A percentile compares a stretch with the other conserved stretches of the same genome.
Evolutionary conservation across 1,140 invertebrate genomes (phyloP).

Genomic region (Caenorhabditis elegans): DNA sequence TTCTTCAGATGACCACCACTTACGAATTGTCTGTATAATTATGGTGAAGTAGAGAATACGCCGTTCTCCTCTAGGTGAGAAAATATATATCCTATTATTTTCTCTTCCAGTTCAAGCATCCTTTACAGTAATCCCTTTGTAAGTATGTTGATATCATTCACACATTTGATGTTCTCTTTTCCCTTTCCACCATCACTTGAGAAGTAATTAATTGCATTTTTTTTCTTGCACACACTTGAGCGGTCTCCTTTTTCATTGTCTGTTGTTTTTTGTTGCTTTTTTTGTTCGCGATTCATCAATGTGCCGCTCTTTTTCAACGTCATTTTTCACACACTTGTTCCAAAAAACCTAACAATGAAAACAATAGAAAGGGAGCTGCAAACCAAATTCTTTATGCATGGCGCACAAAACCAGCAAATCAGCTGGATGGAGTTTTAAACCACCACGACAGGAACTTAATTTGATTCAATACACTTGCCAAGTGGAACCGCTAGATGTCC

Average conservation of each 20-base stretch:
- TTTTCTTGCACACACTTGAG: not conserved
- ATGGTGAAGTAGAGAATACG: not conserved
- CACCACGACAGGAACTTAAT: slow-evolving; percentile 1
- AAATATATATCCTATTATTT: not conserved
- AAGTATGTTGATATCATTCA: slow-evolving; percentile 16
- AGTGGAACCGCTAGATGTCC: slow-evolving; percentile 20
- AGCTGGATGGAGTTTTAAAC: slow-evolving; percentile 41
- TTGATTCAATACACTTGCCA: slow-evolving; percentile 36
- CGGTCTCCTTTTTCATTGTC: not conserved
- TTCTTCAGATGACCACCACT: slow-evolving; percentile 10
- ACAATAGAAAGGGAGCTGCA: not conserved
- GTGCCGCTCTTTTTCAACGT: slow-evolving; percentile 17
- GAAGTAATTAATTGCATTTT: slow-evolving; percentile 4
- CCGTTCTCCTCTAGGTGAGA: not conserved
- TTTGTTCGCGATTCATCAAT: not conserved
- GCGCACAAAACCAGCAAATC: slow-evolving; percentile 37
- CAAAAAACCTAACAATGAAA: slow-evolving; percentile 14
- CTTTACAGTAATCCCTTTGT: not conserved
- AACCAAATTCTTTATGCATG: slow-evolving; percentile 32
- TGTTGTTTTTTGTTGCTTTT: not conserved
- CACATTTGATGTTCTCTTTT: not conserved
- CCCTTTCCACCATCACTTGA: not conserved
- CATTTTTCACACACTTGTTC: not conserved
- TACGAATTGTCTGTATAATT: slow-evolving; percentile 8
- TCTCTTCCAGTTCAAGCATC: not conserved